Evolutionary conservation across 2,797 vertebrate species (phyloP).

Genomic region (Bovichtus variegatus): DNA sequence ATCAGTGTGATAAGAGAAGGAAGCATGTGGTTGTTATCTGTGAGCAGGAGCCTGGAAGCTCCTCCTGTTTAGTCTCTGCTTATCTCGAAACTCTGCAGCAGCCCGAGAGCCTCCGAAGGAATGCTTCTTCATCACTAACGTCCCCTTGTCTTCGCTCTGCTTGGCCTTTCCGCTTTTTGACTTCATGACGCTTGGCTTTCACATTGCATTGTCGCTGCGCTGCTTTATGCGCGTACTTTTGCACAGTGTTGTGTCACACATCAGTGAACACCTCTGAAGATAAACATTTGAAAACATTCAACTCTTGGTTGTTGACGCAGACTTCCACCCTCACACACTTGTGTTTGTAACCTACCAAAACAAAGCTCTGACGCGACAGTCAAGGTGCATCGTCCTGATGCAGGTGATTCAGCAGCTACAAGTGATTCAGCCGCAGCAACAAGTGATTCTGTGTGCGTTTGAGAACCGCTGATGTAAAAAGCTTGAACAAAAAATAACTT

Average conservation of each 20-base stretch:
- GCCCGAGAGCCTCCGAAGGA: neutral
- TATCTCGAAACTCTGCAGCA: slow-evolving; percentile 5
- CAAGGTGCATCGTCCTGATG: no score
- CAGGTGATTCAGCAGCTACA: no score
- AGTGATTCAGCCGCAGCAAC: no score
- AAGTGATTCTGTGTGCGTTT: no score
- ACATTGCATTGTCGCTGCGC: no score
- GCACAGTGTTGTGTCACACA: no score
- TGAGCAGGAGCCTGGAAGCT: slow-evolving; percentile 25
- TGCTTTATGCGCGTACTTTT: no score
- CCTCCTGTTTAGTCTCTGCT: slow-evolving; percentile 45
- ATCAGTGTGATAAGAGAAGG: slow-evolving; percentile 67
- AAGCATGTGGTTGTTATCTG: slow-evolving; percentile 67
- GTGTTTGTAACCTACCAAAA: neutral
- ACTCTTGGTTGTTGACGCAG: neutral
- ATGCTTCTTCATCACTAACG: neutral
- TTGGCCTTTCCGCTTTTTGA: neutral
- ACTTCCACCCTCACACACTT: neutral
- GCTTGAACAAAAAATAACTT: no score
- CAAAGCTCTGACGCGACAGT: neutral
- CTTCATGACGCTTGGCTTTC: neutral
- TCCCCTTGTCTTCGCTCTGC: neutral
- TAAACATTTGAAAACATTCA: neutral
- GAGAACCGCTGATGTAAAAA: no score
- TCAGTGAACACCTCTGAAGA: neutral